Evolutionary conservation across 2,113 vertebrate genomes (phyloP).

Genomic region (Labeo catla): DNA sequence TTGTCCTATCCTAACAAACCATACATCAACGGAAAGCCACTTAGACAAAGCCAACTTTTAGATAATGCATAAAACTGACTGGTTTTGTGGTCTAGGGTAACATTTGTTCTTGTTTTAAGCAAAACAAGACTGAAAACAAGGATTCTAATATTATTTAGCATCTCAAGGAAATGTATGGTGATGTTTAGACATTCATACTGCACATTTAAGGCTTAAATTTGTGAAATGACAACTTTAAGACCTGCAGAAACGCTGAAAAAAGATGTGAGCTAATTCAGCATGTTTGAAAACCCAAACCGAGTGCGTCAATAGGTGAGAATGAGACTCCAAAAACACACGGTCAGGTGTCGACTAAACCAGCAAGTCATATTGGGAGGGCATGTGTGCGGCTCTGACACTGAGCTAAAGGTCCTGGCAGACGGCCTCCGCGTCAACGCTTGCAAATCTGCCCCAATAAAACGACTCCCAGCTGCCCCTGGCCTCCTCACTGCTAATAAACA

Average conservation of each 20-base stretch:
- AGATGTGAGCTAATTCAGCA: neutral
- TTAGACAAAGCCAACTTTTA: too few species aligned
- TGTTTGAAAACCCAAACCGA: neutral
- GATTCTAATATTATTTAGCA: neutral
- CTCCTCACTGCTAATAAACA: constrained; percentile 40
- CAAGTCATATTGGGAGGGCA: neutral
- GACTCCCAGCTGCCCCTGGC: constrained; percentile 50
- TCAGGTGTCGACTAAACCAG: neutral
- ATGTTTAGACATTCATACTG: neutral
- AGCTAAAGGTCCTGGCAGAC: constrained; percentile 15
- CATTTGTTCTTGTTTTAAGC: neutral
- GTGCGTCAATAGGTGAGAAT: neutral
- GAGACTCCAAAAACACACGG: neutral
- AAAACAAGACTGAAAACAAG: neutral
- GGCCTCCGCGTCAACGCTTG: constrained; percentile 27
- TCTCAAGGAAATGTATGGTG: neutral
- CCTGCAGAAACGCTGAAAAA: neutral
- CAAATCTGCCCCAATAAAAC: constrained; percentile 48
- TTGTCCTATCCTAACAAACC: too few species aligned
- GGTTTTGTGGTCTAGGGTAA: too few species aligned
- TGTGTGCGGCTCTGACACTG: neutral
- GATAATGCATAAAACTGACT: too few species aligned
- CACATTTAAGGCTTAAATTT: neutral
- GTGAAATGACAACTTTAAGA: neutral
- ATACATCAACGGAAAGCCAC: too few species aligned